Conservation (phyloP, 2,797 vertebrate species). For the Acridotheres tristis region DNA sequence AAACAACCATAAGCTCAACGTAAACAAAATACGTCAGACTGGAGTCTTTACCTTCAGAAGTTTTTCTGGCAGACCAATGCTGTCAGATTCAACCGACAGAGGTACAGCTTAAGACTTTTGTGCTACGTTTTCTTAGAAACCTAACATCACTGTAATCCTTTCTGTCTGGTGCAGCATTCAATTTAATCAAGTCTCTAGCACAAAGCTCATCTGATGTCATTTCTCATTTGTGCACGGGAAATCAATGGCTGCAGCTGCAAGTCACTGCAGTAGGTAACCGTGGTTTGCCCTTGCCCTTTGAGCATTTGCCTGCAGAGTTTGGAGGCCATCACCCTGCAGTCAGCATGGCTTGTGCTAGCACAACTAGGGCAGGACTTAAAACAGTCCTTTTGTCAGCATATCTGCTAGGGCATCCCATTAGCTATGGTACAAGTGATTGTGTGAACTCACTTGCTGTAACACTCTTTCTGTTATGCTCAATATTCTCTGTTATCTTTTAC, state of each 20-base stretch:
- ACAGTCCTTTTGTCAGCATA: not conserved
- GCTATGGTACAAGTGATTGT: not conserved
- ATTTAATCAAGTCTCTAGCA: constrained; percentile 18
- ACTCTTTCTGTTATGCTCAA: not conserved
- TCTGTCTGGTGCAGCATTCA: not conserved
- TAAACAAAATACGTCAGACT: not conserved
- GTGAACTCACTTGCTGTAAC: not conserved
- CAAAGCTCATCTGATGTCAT: constrained; percentile 49
- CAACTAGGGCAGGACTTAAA: not conserved
- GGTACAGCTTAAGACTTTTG: not conserved
- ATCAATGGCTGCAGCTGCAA: constrained; percentile 35
- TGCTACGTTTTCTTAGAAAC: not conserved
- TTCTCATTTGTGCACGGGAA: constrained; percentile 9
- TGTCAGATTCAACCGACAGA: constrained; percentile 23
- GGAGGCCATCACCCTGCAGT: not conserved
- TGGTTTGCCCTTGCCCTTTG: not conserved
- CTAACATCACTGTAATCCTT: not conserved
- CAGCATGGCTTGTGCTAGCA: not conserved
- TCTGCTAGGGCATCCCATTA: not conserved
- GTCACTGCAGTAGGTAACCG: not conserved
- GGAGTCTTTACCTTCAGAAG: not conserved
- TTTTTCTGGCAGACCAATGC: not conserved
- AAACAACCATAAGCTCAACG: not conserved
- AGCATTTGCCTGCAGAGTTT: not conserved
- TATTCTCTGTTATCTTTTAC: not conserved